These are phyloP conservation scores for Coelopa pilipes DNA, from an alignment of 2,888 invertebrate species.

Conservation along the genomic window DNA sequence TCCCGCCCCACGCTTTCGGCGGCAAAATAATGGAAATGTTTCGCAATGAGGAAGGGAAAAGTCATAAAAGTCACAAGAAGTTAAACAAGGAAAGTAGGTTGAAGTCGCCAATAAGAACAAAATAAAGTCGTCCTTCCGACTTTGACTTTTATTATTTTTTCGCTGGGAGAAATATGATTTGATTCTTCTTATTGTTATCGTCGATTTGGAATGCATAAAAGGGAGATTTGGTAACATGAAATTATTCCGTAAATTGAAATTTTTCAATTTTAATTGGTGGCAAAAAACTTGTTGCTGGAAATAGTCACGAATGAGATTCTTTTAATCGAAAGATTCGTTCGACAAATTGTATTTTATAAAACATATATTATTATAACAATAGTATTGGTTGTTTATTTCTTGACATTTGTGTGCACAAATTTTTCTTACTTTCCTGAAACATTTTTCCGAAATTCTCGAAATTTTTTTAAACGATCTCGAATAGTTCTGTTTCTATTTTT, in stretches of 20 bases:
- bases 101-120: background rate
- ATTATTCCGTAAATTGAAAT: no score
- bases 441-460: background rate
- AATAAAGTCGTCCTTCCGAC: background rate
- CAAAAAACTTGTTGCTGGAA: background rate
- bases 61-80: background rate
- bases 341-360: no score
- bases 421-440: background rate
- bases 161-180: no score
- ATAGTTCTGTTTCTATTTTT: background rate
- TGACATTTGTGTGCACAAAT: background rate
- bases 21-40: background rate
- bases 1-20: no score
- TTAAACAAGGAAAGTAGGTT: background rate
- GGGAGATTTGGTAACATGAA: no score
- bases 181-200: no score
- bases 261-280: slow-evolving; percentile 8
- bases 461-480: background rate
- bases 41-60: background rate
- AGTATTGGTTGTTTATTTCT: no score
- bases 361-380: no score
- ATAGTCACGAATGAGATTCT: background rate
- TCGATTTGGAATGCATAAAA: no score
- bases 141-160: no score
- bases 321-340: no score